phyloP scores from a whole-genome alignment of 2,797 vertebrate species.

The Lophura swinhoii region DNA sequence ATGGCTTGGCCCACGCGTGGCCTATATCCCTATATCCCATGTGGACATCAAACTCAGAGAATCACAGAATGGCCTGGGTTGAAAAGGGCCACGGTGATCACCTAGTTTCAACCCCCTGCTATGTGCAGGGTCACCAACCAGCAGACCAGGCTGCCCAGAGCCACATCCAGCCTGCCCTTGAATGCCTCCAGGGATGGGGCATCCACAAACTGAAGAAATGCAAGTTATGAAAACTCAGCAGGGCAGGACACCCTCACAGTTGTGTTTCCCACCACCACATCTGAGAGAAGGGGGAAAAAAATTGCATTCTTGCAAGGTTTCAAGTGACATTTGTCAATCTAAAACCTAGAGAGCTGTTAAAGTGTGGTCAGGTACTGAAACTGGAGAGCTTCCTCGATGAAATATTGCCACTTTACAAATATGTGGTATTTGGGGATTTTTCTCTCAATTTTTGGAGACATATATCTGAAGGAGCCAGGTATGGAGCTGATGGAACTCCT shows the following conservation, averaged over 20 bases:
- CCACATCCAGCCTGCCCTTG: too few species aligned
- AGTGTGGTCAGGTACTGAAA: not conserved
- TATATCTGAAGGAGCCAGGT: fast-evolving
- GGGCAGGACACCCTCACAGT: not conserved
- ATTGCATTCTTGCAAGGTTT: not conserved
- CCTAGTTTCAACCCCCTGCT: too few species aligned
- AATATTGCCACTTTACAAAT: not conserved
- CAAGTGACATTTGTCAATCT: not conserved
- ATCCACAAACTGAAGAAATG: not conserved
- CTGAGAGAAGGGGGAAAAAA: not conserved
- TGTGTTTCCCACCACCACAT: not conserved
- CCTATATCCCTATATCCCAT: not conserved
- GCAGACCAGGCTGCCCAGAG: too few species aligned
- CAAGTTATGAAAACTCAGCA: not conserved
- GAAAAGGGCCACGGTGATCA: too few species aligned
- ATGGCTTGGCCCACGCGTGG: not conserved
- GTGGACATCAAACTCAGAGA: not conserved
- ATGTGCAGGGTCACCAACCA: too few species aligned
- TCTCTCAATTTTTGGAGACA: not conserved
- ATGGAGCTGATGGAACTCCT: not conserved
- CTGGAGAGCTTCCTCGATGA: not conserved
- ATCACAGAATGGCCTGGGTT: too few species aligned
- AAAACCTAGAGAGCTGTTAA: not conserved
- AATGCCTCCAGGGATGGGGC: too few species aligned
- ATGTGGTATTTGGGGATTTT: not conserved